A percentile compares a stretch with the other conserved stretches of the same genome.
phyloP scores from a whole-genome alignment of 1,140 invertebrate genomes.

The Micrasema minimum region DNA sequence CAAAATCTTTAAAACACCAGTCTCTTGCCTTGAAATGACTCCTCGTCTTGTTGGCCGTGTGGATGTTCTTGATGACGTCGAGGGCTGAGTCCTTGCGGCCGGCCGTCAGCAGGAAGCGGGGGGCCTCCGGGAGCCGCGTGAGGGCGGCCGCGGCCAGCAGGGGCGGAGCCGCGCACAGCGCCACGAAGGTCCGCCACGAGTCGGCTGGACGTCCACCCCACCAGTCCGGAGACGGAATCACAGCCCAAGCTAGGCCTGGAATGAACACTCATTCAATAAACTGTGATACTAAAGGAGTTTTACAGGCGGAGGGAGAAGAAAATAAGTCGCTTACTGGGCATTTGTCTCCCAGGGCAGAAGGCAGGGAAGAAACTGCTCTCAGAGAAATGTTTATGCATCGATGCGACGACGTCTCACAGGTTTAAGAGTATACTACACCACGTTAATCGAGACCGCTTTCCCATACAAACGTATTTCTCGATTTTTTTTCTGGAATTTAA shows the following conservation, averaged over 20 bases:
- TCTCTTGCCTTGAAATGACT: slow-evolving; percentile 37
- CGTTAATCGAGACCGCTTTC: too few relatives aligned
- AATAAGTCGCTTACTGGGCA: too few relatives aligned
- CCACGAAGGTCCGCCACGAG: slow-evolving; percentile 83
- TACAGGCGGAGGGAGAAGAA: not conserved
- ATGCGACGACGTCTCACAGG: too few relatives aligned
- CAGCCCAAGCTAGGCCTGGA: slow-evolving; percentile 67
- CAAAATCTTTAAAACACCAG: too few relatives aligned
- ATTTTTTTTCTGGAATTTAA: too few relatives aligned
- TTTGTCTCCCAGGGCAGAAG: too few relatives aligned
- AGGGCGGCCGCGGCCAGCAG: slow-evolving; percentile 73
- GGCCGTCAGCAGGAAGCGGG: slow-evolving; percentile 67
- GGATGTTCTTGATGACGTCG: slow-evolving; percentile 67
- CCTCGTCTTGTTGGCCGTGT: slow-evolving; percentile 66
- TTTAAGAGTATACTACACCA: too few relatives aligned
- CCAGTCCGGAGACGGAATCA: slow-evolving; percentile 61
- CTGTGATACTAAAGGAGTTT: not conserved
- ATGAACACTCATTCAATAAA: too few relatives aligned
- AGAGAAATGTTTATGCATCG: too few relatives aligned
- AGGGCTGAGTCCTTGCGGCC: slow-evolving; percentile 66
- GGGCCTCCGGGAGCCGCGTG: slow-evolving; percentile 81
- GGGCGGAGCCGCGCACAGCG: slow-evolving; percentile 73
- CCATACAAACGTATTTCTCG: too few relatives aligned
- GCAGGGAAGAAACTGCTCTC: too few relatives aligned
- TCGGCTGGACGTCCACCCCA: slow-evolving; percentile 57